A percentile compares a stretch with the other conserved stretches of the same genome.
Evolutionary conservation across 2,888 invertebrate species (phyloP).

Genomic region (Leucophenga montana): DNA sequence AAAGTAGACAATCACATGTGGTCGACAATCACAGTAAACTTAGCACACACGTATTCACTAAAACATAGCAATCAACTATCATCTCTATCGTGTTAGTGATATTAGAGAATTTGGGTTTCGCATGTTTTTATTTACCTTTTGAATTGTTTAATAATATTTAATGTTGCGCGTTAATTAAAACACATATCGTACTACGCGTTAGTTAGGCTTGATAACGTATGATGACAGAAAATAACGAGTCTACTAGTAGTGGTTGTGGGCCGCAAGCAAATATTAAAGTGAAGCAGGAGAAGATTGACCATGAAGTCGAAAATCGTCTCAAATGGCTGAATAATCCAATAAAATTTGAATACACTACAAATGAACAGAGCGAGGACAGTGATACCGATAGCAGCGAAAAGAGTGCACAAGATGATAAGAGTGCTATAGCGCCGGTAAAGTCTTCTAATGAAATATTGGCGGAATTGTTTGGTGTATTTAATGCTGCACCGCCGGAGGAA

Average conservation of each 20-base stretch:
- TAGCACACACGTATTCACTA: no score
- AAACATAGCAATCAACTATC: no score
- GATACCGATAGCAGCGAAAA: constrained; percentile 27
- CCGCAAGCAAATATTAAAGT: constrained; percentile 47
- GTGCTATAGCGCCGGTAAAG: constrained; percentile 68
- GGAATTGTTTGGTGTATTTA: constrained; percentile 81
- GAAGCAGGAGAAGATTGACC: constrained; percentile 69
- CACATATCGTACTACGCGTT: no score
- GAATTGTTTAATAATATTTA: no score
- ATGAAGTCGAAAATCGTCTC: constrained; percentile 67
- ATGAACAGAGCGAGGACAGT: constrained; percentile 37
- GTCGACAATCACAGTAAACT: no score
- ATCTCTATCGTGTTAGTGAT: no score
- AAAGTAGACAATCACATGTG: no score
- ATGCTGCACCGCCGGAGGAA: constrained; percentile 80
- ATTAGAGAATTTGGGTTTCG: no score
- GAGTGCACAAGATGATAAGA: constrained; percentile 60
- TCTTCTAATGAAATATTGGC: constrained; percentile 82
- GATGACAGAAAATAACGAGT: constrained; percentile 49
- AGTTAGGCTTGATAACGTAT: background rate
- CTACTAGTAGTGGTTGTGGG: constrained; percentile 21
- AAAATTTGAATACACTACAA: constrained; percentile 40
- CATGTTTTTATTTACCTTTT: no score
- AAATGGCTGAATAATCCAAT: constrained; percentile 47
- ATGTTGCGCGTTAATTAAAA: no score